phyloP scores from a whole-genome alignment of 2,113 vertebrate species.

The Pseudopodoces humilis region DNA sequence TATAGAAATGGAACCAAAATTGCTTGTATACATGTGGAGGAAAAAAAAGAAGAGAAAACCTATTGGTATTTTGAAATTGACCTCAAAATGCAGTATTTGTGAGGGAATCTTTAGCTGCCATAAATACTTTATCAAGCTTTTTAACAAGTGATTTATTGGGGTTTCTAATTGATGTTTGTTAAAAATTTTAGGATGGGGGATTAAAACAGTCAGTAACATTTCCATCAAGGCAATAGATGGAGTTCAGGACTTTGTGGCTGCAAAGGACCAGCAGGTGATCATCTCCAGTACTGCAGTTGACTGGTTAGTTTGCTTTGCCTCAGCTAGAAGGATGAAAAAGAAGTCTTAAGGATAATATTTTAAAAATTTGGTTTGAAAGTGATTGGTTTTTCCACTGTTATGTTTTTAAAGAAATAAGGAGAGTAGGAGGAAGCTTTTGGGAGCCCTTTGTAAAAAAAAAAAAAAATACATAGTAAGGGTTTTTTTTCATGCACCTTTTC shows the following conservation, averaged over 20 bases:
- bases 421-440: background rate
- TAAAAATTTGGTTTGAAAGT: background rate
- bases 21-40: background rate
- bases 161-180: background rate
- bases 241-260: background rate
- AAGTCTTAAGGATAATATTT: background rate
- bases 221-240: background rate
- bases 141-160: background rate
- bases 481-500: background rate
- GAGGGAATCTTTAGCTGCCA: background rate
- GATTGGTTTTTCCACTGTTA: background rate
- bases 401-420: background rate
- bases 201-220: background rate
- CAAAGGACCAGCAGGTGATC: background rate
- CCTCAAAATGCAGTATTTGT: background rate
- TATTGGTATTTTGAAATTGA: background rate
- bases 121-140: background rate
- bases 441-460: background rate
- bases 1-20: slow-evolving; percentile 20
- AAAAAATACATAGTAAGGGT: background rate
- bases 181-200: background rate
- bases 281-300: background rate
- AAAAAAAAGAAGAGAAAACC: background rate
- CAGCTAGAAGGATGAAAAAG: background rate
- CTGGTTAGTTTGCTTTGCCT: background rate